Base-by-base conservation (phyloP, 1,140 invertebrate species). In the Drosophila ohnishii region DNA sequence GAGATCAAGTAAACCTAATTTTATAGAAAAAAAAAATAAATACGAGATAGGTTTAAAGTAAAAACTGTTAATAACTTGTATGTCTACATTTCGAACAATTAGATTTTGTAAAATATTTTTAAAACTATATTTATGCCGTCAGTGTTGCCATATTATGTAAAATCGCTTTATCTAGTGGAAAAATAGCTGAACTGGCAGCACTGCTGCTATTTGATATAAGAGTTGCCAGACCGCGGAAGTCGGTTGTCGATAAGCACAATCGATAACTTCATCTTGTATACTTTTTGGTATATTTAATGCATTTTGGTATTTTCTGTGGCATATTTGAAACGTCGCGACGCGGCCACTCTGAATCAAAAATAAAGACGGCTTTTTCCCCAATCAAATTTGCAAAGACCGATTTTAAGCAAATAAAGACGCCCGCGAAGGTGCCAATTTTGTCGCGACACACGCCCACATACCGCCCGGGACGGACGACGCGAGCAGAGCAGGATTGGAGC, bases 1-100 rank as follows among this genome's bases (percentile, higher is more conserved):
- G 80, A 87, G n/a, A 77, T 67, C 8, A 85, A 85, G 40, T 80
- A 66, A 76, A 19, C 14, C 19, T 58, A 58, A 47, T 16, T 34
- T 35, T 71, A n/a, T 57, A 58, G 51, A 53, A 35, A 59, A 45
- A 19, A 7, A 66, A 65, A 66, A 40, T 34, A 65, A 51, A 51
- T 32, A 67, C 44, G 32, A 42, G 3, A 62, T 53, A 73, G 34
- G 19, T n/a, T 45, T 58, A 34, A 71, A 71, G 30, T 71, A 71
- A 71, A 71, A 42, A 58, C 40, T 58, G 22, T 35, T 28, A 9
- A 22, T 14, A 1, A 14, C 8, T 13, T 44, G 1, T 14, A 3
- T 2, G 22, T 22, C 22, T 2, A 22, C 19, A 22, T 2, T 22
- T 22, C 2, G 22, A 22, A 22, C 1, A 2, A 22, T 22, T 22